Evolutionary conservation across 2,113 vertebrate genomes (phyloP).

Genomic region (Sarotherodon lohbergeri): DNA sequence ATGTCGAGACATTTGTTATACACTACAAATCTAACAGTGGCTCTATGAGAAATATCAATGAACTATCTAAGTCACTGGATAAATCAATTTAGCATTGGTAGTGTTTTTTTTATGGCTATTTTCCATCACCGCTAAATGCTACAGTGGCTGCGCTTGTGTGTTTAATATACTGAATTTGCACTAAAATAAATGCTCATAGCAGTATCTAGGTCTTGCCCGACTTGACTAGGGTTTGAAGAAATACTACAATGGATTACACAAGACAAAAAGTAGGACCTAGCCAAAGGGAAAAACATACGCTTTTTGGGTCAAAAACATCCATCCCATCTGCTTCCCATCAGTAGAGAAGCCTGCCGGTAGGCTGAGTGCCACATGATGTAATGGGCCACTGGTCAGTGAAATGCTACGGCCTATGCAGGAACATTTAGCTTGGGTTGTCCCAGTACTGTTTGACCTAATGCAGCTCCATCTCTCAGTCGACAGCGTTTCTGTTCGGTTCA

Average conservation of each 20-base stretch:
- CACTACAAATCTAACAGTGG: background rate
- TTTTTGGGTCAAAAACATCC: background rate
- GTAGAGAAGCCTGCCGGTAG: slow-evolving; percentile 8
- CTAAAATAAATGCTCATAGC: background rate
- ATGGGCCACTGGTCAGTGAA: slow-evolving; percentile 53
- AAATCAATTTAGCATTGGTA: background rate
- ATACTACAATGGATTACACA: background rate
- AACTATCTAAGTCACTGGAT: background rate
- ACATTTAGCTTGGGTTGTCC: slow-evolving; percentile 37
- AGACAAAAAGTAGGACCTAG: background rate
- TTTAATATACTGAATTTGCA: background rate
- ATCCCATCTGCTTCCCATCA: background rate
- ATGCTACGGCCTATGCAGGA: slow-evolving; percentile 22
- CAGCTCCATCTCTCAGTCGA: slow-evolving; percentile 53
- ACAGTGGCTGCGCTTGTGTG: background rate
- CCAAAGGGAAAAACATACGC: background rate
- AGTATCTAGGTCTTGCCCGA: background rate
- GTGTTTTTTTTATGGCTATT: background rate
- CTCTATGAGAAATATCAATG: background rate
- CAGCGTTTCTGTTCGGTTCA: slow-evolving; percentile 50
- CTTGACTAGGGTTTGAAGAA: background rate
- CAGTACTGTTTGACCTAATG: slow-evolving; percentile 50
- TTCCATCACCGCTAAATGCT: background rate
- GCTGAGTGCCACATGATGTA: slow-evolving; percentile 45
- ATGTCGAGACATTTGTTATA: background rate